Percentiles rank a stretch among this genome's conserved stretches.
These are phyloP conservation scores for Cydia fagiglandana DNA, from an alignment of 1,140 invertebrate species.

Conservation along the genomic window DNA sequence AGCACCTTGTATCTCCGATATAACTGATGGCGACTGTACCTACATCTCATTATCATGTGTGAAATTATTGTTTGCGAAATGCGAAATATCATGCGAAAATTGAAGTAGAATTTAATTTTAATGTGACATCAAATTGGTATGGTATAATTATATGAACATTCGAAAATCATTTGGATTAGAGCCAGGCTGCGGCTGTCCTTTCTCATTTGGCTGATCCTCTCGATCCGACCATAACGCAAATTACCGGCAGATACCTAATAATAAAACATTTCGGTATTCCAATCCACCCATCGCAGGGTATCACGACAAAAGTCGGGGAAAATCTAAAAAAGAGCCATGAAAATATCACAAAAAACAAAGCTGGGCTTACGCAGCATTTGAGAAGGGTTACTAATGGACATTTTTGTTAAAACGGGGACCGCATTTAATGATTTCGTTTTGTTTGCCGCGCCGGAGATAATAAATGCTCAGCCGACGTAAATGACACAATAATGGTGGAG, in stretches of 20 bases:
- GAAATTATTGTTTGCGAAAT: no score
- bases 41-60: no score
- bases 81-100: no score
- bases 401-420: conserved; percentile 52
- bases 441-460: conserved; percentile 33
- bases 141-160: neutral
- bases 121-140: no score
- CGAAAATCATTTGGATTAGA: neutral
- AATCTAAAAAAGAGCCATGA: conserved; percentile 21
- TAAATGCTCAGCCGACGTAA: conserved; percentile 24
- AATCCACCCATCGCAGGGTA: conserved; percentile 19
- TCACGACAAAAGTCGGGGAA: conserved; percentile 22
- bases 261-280: conserved; percentile 26
- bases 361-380: conserved; percentile 49
- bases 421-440: conserved; percentile 49
- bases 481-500: conserved; percentile 16
- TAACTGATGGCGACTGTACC: no score
- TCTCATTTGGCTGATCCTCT: neutral
- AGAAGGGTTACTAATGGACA: conserved; percentile 53
- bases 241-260: conserved; percentile 1
- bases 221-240: conserved; percentile 1
- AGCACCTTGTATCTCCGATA: no score
- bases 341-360: conserved; percentile 31
- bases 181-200: neutral
- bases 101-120: no score